Evolutionary conservation across 2,113 vertebrate genomes (phyloP).

Genomic region (Thymallus thymallus): DNA sequence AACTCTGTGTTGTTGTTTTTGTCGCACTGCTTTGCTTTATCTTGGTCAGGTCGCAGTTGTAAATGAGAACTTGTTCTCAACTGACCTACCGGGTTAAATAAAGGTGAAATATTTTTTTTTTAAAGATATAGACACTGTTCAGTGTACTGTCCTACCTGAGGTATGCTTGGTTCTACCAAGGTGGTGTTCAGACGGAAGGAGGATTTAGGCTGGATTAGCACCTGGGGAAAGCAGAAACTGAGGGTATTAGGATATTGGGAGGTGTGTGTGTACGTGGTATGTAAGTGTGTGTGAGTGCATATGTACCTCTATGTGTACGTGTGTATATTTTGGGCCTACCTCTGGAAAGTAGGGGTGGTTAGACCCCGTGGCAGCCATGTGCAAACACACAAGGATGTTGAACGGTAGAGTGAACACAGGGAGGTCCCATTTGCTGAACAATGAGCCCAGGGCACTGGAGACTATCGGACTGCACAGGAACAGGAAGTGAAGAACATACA

Average conservation of each 20-base stretch:
- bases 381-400: conserved; percentile 76
- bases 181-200: conserved; percentile 62
- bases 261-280: background rate
- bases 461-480: conserved; percentile 73
- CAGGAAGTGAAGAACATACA: conserved; percentile 25
- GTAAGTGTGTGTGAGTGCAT: background rate
- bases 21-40: too few species aligned
- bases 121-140: too few species aligned
- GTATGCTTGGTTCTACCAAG: conserved; percentile 58
- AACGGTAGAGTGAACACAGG: conserved; percentile 82
- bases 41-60: too few species aligned
- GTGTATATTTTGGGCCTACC: conserved; percentile 19
- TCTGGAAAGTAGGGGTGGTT: conserved; percentile 73
- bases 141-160: conserved; percentile 61
- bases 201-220: conserved; percentile 46
- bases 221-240: conserved; percentile 26
- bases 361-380: conserved; percentile 72
- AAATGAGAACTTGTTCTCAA: too few species aligned
- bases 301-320: background rate
- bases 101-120: too few species aligned
- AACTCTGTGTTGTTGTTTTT: too few species aligned
- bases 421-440: conserved; percentile 80
- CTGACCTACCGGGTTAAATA: too few species aligned
- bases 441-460: conserved; percentile 71
- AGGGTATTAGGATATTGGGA: background rate